These are phyloP conservation scores for Melipona bicolor DNA, from an alignment of 2,888 invertebrate species.

Conservation along the genomic window DNA sequence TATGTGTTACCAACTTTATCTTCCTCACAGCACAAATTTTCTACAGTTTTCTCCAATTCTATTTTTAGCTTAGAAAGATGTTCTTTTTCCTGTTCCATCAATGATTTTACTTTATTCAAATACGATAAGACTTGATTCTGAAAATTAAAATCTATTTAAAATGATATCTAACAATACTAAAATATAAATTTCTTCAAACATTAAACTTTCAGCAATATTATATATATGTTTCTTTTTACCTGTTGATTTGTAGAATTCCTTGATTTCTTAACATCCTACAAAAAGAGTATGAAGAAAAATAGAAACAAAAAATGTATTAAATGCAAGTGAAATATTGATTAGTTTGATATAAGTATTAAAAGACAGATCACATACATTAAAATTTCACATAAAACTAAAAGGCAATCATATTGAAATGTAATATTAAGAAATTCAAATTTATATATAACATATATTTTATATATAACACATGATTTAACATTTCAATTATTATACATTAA, in stretches of 20 bases:
- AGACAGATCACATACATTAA: background rate
- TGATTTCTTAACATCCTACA: conserved; percentile 3
- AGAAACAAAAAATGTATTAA: conserved; percentile 15
- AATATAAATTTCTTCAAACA: background rate
- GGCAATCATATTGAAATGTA: conserved; percentile 62
- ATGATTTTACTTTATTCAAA: conserved; percentile 69
- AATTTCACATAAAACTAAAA: conserved; percentile 1
- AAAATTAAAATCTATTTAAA: conserved; percentile 39
- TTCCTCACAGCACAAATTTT: conserved; percentile 66
- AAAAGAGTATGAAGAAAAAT: conserved; percentile 4
- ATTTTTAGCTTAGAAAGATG: conserved; percentile 69
- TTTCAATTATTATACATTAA: conserved; percentile 12
- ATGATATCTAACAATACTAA: background rate
- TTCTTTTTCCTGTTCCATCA: conserved; percentile 74
- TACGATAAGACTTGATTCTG: conserved; percentile 69
- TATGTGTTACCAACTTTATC: conserved; percentile 59
- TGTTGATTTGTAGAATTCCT: conserved; percentile 12
- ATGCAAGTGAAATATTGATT: background rate
- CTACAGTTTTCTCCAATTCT: conserved; percentile 72
- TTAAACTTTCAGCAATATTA: conserved; percentile 1
- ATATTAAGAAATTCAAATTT: conserved; percentile 3
- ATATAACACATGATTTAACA: background rate
- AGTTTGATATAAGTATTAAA: background rate
- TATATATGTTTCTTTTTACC: conserved; percentile 4
- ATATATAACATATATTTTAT: conserved; percentile 4